A percentile compares a stretch with the other conserved stretches of the same genome.
Evolutionary conservation across 2,113 vertebrate species (phyloP).

Genomic region (Atlantisia rogersi): DNA sequence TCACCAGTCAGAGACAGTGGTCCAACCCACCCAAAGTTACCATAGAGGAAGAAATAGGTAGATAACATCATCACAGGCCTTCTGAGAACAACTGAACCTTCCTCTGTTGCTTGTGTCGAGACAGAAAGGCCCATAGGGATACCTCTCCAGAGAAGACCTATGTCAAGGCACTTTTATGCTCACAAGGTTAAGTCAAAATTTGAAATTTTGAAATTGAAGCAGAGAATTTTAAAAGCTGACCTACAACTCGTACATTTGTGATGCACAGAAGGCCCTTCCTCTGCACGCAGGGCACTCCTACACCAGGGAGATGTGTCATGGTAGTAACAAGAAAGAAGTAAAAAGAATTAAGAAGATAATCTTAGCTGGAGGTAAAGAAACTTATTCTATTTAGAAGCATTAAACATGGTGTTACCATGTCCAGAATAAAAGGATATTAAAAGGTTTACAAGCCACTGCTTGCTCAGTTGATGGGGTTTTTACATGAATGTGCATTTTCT

Average conservation of each 20-base stretch:
- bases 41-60: rapidly evolving
- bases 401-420: not conserved
- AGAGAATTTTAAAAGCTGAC: not conserved
- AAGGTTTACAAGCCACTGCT: not conserved
- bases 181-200: not conserved
- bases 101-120: not conserved
- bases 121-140: not conserved
- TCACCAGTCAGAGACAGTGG: not conserved
- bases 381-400: not conserved
- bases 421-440: not conserved
- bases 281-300: not conserved
- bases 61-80: not conserved
- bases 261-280: not conserved
- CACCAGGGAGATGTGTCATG: not conserved
- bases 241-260: not conserved
- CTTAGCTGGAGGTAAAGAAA: not conserved
- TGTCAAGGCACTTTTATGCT: not conserved
- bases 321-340: not conserved
- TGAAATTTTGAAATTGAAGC: not conserved
- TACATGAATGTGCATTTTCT: not conserved
- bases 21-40: not conserved
- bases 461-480: not conserved
- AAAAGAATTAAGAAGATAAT: not conserved
- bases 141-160: not conserved
- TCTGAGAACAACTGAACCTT: not conserved